A percentile compares a stretch with the other conserved stretches of the same genome.
These are phyloP conservation scores for Camponotus pennsylvanicus DNA, from an alignment of 1,140 invertebrate genomes.

Conservation along the genomic window DNA sequence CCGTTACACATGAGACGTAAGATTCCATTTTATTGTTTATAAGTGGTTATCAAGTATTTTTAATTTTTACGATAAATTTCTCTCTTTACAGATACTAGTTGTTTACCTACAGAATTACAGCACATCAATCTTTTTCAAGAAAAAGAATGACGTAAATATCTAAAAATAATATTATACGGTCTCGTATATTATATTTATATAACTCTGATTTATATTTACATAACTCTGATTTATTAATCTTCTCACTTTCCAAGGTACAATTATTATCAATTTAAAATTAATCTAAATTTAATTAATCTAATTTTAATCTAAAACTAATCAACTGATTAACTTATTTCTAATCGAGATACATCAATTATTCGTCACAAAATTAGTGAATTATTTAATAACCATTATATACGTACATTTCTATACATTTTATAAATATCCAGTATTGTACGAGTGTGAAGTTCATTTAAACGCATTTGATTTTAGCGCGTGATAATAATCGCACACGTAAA, in stretches of 20 bases:
- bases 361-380: background rate
- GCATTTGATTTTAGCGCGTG: constrained; percentile 26
- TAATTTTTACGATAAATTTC: background rate
- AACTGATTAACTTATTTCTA: background rate
- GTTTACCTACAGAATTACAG: constrained; percentile 89
- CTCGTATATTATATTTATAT: background rate
- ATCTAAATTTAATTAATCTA: background rate
- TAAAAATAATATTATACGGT: background rate
- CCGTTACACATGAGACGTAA: constrained; percentile 69
- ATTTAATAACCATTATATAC: background rate
- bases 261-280: background rate
- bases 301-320: background rate
- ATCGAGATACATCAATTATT: background rate
- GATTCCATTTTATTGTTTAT: background rate
- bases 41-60: background rate
- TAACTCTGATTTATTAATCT: background rate
- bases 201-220: background rate
- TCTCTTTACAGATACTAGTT: constrained; percentile 86
- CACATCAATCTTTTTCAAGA: constrained; percentile 87
- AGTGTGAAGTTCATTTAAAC: background rate
- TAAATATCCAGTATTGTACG: background rate
- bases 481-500: background rate
- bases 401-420: background rate
- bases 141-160: constrained; percentile 18
- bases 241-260: background rate